These are phyloP conservation scores for Sinocyclocheilus rhinocerous DNA, from an alignment of 2,113 vertebrate species.

Conservation along the genomic window DNA sequence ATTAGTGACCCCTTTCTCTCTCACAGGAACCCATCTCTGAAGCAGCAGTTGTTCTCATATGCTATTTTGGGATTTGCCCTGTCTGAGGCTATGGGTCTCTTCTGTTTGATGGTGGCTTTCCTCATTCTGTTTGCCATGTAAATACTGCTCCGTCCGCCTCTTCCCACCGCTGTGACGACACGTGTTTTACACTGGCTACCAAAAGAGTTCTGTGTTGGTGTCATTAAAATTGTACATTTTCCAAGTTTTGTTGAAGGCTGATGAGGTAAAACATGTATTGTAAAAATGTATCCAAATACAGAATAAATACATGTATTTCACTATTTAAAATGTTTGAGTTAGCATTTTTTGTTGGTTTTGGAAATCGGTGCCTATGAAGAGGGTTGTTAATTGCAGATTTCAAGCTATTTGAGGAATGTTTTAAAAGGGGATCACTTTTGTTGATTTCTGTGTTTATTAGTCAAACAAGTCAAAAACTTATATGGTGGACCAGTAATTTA, in stretches of 20 bases:
- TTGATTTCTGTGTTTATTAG: neutral
- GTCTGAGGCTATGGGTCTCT: conserved; percentile 99
- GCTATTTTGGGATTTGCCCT: conserved; percentile 98
- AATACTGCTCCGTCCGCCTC: conserved; percentile 67
- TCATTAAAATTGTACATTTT: conserved; percentile 86
- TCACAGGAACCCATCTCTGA: conserved; percentile 94
- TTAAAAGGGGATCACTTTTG: neutral
- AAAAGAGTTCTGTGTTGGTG: conserved; percentile 75
- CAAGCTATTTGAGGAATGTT: neutral
- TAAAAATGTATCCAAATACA: conserved; percentile 65
- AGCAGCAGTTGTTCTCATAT: conserved; percentile 99
- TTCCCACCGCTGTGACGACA: conserved; percentile 71
- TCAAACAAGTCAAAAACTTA: neutral
- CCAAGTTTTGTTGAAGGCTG: conserved; percentile 87
- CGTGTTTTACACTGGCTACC: conserved; percentile 80
- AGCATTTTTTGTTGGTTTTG: neutral
- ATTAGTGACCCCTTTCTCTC: conserved; percentile 49
- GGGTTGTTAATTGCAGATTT: neutral
- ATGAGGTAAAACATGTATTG: conserved; percentile 69
- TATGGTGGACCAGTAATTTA: neutral
- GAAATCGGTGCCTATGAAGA: neutral
- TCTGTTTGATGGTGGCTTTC: conserved; percentile 99
- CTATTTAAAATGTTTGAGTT: conserved; percentile 54
- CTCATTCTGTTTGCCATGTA: conserved; percentile 99
- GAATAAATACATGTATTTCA: conserved; percentile 71